Evolutionary conservation across 2,888 invertebrate genomes (phyloP).

Genomic region (Anthrax anthrax): DNA sequence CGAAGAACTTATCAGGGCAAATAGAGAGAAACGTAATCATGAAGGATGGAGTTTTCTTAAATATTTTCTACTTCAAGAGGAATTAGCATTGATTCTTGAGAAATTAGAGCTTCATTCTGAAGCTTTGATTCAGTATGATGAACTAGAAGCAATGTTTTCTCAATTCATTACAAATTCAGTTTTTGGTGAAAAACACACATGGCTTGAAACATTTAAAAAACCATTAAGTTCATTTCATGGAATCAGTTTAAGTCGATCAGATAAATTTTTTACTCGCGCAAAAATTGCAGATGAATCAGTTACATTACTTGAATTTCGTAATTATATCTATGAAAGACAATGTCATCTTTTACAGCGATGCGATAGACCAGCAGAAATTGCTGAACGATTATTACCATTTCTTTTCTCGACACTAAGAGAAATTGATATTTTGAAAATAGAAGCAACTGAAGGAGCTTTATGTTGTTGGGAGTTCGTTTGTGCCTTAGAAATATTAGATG

Average conservation of each 20-base stretch:
- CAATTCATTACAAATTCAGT: constrained; percentile 93
- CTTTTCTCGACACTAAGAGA: constrained; percentile 82
- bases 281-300: constrained; percentile 33
- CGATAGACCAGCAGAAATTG: constrained; percentile 46
- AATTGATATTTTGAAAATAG: constrained; percentile 63
- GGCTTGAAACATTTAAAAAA: constrained; percentile 69
- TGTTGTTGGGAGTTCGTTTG: constrained; percentile 90
- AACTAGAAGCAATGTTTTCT: constrained; percentile 89
- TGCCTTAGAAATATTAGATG: constrained; percentile 72
- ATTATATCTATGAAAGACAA: constrained; percentile 87
- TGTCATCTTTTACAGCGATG: constrained; percentile 55
- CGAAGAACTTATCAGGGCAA: constrained; percentile 79
- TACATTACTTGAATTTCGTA: constrained; percentile 77
- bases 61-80: constrained; percentile 89
- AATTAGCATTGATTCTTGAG: constrained; percentile 86
- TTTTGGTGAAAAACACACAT: constrained; percentile 69
- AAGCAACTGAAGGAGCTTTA: constrained; percentile 65
- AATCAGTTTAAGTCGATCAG: constrained; percentile 45
- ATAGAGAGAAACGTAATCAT: constrained; percentile 80
- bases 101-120: constrained; percentile 89
- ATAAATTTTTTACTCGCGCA: constrained; percentile 38
- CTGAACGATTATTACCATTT: constrained; percentile 76
- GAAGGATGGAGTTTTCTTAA: constrained; percentile 87
- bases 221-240: constrained; percentile 76
- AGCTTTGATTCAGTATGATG: constrained; percentile 92